Base-by-base conservation (phyloP, 2,797 vertebrate species). In the Prionace glauca region DNA sequence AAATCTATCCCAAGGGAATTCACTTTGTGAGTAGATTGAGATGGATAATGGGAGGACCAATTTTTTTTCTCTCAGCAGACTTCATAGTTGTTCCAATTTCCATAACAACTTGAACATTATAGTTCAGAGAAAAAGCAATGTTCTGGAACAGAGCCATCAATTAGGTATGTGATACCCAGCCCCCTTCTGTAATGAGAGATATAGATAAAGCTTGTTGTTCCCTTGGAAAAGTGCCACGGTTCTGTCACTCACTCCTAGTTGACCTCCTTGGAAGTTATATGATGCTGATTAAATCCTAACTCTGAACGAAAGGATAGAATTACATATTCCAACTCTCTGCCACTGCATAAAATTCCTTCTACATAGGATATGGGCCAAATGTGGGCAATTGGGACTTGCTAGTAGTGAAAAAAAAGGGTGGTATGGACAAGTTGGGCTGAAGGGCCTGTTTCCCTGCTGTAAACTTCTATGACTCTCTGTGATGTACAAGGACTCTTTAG, bases 271-370 rank as follows among this genome's bases (percentile, higher is more conserved):
- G n/a, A 92, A 65, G 67, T 36, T 67, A 67, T 67, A 36, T 67
- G n/a, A 92, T 69, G n/a, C 62, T 92, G n/a, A 92, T 92, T 92
- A 92, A 92, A 69, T 69, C n/a, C 62, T 65, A n/a, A 60, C 5
- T 62, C 14, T 92, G 90, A 92, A 67, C 90, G 62, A 67, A 92
- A 92, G 65, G 20, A 69, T 92, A 20, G 62, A 92, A 92, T 69
- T 69, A n/a, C 41, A 92, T 41, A 14, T 41, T 41, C 20, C n/a
- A 69, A 41, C 11, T n/a, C 18, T 3, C n/a, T 67, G 90, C 62
- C 22, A 36, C 18, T 3, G 2, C 10, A 20, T 65, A 90, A 90
- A 32, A n/a, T 62, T 62, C 26, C 11, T 32, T 90, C 8, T 62
- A 18, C 32, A 56, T 56, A 56, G 50, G 50, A 56, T 56, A 56